phyloP scores from a whole-genome alignment of 2,797 vertebrate species.

The Brachyalestes nurse region DNA sequence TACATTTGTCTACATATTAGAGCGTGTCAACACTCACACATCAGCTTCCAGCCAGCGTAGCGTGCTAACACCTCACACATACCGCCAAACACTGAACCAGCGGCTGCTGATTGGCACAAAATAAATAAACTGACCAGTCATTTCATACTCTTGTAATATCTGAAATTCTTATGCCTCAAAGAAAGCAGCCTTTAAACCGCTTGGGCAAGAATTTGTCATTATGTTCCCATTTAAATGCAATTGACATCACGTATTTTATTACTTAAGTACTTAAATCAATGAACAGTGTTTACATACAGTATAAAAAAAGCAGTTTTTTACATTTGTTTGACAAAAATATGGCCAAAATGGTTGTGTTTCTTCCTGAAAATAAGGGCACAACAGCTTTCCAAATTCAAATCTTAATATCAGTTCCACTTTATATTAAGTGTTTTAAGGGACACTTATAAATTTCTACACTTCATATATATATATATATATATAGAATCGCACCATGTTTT shows the following conservation, averaged over 20 bases:
- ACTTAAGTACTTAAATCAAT: too few relatives aligned
- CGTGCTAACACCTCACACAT: slow-evolving; percentile 6
- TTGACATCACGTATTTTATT: not conserved
- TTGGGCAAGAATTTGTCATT: not conserved
- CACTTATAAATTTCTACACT: too few relatives aligned
- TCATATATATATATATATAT: too few relatives aligned
- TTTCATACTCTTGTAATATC: not conserved
- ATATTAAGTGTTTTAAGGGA: too few relatives aligned
- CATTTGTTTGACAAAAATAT: too few relatives aligned
- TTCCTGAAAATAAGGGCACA: too few relatives aligned
- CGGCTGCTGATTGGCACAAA: not conserved
- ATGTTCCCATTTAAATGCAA: not conserved
- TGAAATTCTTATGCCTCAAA: not conserved
- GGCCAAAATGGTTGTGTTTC: too few relatives aligned
- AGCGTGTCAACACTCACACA: slow-evolving; percentile 75
- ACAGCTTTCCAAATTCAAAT: too few relatives aligned
- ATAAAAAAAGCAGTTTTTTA: too few relatives aligned
- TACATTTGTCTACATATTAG: slow-evolving; percentile 80
- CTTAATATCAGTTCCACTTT: too few relatives aligned
- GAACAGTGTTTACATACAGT: too few relatives aligned
- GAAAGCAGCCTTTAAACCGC: not conserved
- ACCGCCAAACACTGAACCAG: not conserved
- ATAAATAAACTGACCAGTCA: not conserved
- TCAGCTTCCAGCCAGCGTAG: slow-evolving; percentile 41
- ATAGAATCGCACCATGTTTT: too few relatives aligned